These are phyloP conservation scores for Sesamia nonagrioides DNA, from an alignment of 1,140 invertebrate species.

Conservation along the genomic window DNA sequence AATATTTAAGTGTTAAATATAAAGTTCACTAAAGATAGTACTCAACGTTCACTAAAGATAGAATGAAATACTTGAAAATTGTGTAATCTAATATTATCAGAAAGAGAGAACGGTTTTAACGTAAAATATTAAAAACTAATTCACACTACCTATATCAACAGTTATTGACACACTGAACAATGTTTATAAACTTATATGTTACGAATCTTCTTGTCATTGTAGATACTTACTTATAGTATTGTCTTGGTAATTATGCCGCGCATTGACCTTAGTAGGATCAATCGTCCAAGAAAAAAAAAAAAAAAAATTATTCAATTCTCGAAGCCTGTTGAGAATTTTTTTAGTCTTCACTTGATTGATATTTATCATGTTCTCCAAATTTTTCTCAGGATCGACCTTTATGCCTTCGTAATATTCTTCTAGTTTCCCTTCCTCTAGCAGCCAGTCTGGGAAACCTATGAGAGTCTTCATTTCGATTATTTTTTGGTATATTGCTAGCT, in stretches of 20 bases:
- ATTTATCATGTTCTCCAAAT: constrained; percentile 90
- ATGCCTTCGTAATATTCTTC: constrained; percentile 91
- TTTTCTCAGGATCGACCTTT: constrained; percentile 85
- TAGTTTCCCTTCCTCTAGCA: constrained; percentile 89
- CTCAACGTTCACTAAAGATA: background rate
- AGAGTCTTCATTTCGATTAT: constrained; percentile 91
- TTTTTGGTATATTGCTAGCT: constrained; percentile 92
- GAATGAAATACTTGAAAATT: background rate
- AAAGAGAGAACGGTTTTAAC: no score
- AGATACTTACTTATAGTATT: constrained; percentile 92
- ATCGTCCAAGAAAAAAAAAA: constrained; percentile 91
- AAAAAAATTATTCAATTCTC: constrained; percentile 81
- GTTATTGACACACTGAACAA: no score
- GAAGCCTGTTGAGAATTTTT: constrained; percentile 75
- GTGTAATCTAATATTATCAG: background rate
- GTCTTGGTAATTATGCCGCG: constrained; percentile 91
- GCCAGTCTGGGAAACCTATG: constrained; percentile 94
- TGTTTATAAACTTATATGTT: no score
- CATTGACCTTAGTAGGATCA: constrained; percentile 92
- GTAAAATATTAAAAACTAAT: no score
- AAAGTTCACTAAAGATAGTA: no score
- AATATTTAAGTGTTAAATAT: constrained; percentile 31
- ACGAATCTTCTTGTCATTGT: background rate
- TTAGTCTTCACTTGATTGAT: constrained; percentile 78
- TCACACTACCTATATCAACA: no score